Percentiles rank a stretch among this genome's conserved stretches.
phyloP scores from a whole-genome alignment of 2,113 vertebrate genomes.

The Calcarius ornatus region DNA sequence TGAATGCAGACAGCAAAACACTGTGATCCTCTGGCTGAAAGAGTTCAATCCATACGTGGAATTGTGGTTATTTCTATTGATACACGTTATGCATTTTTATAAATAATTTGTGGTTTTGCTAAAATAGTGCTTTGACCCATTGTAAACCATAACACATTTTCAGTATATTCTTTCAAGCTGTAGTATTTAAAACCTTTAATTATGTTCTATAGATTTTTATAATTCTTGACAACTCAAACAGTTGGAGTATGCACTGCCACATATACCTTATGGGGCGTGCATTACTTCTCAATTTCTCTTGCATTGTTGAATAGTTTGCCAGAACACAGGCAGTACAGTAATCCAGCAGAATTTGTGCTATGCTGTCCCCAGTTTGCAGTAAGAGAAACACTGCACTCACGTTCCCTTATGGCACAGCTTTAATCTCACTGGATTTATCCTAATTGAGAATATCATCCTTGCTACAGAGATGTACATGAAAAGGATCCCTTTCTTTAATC shows the following conservation, averaged over 20 bases:
- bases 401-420: not conserved
- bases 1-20: not conserved
- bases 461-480: not conserved
- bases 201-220: not conserved
- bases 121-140: not conserved
- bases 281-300: constrained; percentile 21
- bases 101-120: constrained; percentile 26
- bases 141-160: not conserved
- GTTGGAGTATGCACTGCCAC: not conserved
- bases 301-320: not conserved
- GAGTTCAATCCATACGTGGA: not conserved
- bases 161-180: constrained; percentile 7
- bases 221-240: not conserved
- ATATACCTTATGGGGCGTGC: not conserved
- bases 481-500: not conserved
- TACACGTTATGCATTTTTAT: not conserved
- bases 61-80: not conserved
- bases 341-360: not conserved
- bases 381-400: not conserved
- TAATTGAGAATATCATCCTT: not conserved
- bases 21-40: not conserved
- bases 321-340: not conserved
- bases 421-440: not conserved
- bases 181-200: constrained; percentile 9
- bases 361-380: not conserved